Percentiles rank a stretch among this genome's conserved stretches.
phyloP scores from a whole-genome alignment of 2,113 vertebrate genomes.

The Panthera leo region DNA sequence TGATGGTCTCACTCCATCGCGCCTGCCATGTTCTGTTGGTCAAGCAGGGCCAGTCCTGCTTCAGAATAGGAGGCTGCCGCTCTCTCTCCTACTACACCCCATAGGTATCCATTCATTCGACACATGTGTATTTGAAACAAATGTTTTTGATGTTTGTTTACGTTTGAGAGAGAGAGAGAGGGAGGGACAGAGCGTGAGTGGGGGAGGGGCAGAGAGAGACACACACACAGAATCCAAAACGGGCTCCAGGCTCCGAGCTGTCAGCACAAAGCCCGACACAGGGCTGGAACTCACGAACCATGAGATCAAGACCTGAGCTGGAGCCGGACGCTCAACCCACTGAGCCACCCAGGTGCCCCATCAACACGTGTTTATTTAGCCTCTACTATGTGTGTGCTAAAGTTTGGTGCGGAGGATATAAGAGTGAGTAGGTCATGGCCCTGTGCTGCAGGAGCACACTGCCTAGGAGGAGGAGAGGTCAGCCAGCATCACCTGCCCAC shows the following conservation, averaged over 20 bases:
- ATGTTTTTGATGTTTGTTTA: too few relatives aligned
- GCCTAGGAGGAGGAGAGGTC: neutral
- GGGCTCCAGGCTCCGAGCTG: too few relatives aligned
- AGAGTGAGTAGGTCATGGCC: rapidly evolving
- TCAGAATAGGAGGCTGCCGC: too few relatives aligned
- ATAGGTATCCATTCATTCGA: rapidly evolving
- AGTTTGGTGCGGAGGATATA: neutral
- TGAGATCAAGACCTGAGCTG: too few relatives aligned
- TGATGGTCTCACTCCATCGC: rapidly evolving
- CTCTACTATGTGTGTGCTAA: neutral
- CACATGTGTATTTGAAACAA: neutral
- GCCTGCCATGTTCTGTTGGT: rapidly evolving
- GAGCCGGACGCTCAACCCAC: too few relatives aligned
- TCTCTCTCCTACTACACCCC: rapidly evolving
- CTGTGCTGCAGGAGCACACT: neutral
- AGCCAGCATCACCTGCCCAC: neutral
- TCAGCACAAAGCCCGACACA: too few relatives aligned
- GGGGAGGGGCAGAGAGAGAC: too few relatives aligned
- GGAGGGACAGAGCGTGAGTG: too few relatives aligned
- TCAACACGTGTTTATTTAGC: neutral
- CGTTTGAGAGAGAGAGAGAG: too few relatives aligned
- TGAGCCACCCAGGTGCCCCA: too few relatives aligned
- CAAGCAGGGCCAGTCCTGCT: rapidly evolving
- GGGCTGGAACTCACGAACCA: too few relatives aligned
- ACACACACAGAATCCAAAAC: too few relatives aligned